These are phyloP conservation scores for Drosophila paramelanica DNA, from an alignment of 2,888 invertebrate species.

Conservation along the genomic window DNA sequence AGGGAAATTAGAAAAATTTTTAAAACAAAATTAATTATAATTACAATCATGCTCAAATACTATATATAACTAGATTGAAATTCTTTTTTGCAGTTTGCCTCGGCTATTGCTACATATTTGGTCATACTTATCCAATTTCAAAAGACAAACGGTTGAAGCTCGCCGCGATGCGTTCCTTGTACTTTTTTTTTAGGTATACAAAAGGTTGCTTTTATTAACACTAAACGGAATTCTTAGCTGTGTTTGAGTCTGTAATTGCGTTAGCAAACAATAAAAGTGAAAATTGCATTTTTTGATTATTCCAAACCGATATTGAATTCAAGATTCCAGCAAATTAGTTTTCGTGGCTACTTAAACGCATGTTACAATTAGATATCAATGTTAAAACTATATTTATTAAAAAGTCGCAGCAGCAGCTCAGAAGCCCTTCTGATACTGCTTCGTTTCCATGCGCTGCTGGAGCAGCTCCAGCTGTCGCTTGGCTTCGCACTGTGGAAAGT, in stretches of 20 bases:
- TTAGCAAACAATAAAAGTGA: slow-evolving; percentile 41
- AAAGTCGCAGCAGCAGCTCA: slow-evolving; percentile 83
- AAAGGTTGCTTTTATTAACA: slow-evolving; percentile 59
- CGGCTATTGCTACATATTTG: slow-evolving; percentile 86
- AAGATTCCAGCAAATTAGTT: slow-evolving; percentile 37
- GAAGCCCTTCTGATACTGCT: slow-evolving; percentile 95
- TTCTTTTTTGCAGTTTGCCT: slow-evolving; percentile 84
- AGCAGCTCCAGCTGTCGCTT: slow-evolving; percentile 95
- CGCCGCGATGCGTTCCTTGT: not conserved
- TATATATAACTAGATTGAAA: not conserved
- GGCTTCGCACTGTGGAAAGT: slow-evolving; percentile 99
- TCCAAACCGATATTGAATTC: slow-evolving; percentile 19
- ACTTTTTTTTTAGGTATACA: slow-evolving; percentile 43
- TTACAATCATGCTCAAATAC: no score
- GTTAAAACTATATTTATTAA: slow-evolving; percentile 44
- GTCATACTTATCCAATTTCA: slow-evolving; percentile 87
- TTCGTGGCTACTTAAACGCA: slow-evolving; percentile 32
- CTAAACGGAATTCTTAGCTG: slow-evolving; percentile 60
- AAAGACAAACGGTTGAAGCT: slow-evolving; percentile 85
- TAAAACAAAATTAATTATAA: no score
- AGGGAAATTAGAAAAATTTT: no score
- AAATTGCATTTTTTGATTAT: slow-evolving; percentile 19
- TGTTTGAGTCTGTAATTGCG: slow-evolving; percentile 38
- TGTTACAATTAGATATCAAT: slow-evolving; percentile 21
- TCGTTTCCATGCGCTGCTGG: slow-evolving; percentile 93